Percentiles rank a stretch among this genome's conserved stretches.
Evolutionary conservation across 1,140 invertebrate genomes (phyloP).

Genomic region (Cyrtorhinus lividipennis): DNA sequence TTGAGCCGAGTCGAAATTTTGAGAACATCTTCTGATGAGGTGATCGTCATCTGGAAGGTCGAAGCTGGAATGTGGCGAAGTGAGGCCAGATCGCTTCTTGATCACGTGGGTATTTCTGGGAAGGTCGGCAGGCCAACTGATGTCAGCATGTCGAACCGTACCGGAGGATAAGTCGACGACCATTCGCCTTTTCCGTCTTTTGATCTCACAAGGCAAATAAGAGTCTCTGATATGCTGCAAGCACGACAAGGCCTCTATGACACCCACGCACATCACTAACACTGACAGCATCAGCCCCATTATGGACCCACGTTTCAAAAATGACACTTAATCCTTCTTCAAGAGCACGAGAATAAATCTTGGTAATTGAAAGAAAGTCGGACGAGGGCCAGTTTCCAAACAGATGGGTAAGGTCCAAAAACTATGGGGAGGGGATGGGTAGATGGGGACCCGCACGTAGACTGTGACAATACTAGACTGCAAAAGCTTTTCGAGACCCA

Average conservation of each 20-base stretch:
- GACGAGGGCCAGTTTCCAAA: not conserved
- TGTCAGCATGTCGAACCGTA: not conserved
- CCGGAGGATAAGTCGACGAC: not conserved
- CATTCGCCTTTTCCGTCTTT: not conserved
- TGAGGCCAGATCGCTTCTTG: constrained; percentile 4
- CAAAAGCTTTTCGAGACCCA: constrained; percentile 5
- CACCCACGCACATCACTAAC: constrained; percentile 19
- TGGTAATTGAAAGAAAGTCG: constrained; percentile 11
- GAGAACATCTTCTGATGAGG: not conserved
- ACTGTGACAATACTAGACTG: constrained; percentile 13
- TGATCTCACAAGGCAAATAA: constrained; percentile 9
- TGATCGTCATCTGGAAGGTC: not conserved
- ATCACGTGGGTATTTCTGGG: not conserved
- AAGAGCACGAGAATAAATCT: not conserved
- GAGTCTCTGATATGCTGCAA: constrained; percentile 11
- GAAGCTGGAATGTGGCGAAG: not conserved
- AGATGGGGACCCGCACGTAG: constrained; percentile 4
- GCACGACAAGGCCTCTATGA: constrained; percentile 19
- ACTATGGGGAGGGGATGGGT: not conserved
- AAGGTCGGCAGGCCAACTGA: constrained; percentile 8
- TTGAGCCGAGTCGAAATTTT: not conserved
- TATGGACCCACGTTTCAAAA: not conserved
- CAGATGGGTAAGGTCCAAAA: constrained; percentile 10
- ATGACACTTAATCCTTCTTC: not conserved
- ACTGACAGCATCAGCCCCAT: constrained; percentile 21